phyloP scores from a whole-genome alignment of 64 coral and sea anemone species.

The Montipora cactus region DNA sequence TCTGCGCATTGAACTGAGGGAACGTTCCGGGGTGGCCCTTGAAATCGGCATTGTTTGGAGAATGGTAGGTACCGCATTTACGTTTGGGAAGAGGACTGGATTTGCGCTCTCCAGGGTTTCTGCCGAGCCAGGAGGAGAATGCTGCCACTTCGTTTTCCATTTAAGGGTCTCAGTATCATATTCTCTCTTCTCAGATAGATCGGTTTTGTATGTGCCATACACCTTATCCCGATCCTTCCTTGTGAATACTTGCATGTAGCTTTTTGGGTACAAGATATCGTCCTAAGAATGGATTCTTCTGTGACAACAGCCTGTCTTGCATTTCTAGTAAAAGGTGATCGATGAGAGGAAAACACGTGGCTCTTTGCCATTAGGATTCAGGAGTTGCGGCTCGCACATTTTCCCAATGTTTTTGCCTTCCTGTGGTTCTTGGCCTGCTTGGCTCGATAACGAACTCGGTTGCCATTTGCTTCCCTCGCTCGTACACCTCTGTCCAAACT shows the following conservation, averaged over 20 bases:
- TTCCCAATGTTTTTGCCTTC: conserved; percentile 81
- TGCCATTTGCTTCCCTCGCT: conserved; percentile 79
- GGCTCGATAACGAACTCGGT: conserved; percentile 65
- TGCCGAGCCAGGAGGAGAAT: too few relatives aligned
- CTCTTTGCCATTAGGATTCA: conserved; percentile 86
- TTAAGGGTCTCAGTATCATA: too few relatives aligned
- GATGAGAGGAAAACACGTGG: conserved; percentile 74
- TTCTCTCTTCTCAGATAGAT: too few relatives aligned
- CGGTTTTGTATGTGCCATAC: conserved; percentile 17
- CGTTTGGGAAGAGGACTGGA: too few relatives aligned
- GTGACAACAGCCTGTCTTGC: conserved; percentile 86
- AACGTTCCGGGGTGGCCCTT: too few relatives aligned
- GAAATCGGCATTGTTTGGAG: too few relatives aligned
- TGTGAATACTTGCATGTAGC: conserved; percentile 58
- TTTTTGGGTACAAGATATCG: conserved; percentile 84
- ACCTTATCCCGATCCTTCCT: conserved; percentile 75
- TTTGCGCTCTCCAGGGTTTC: too few relatives aligned
- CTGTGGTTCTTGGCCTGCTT: conserved; percentile 80
- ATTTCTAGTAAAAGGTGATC: conserved; percentile 86
- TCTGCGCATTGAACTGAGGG: too few relatives aligned
- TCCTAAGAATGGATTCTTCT: conserved; percentile 85
- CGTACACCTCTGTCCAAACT: conserved; percentile 83
- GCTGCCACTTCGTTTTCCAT: too few relatives aligned
- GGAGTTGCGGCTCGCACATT: conserved; percentile 80
- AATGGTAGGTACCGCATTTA: too few relatives aligned